Conservation (phyloP, 1,140 invertebrate genomes). For the Trinorchestia longiramus region DNA sequence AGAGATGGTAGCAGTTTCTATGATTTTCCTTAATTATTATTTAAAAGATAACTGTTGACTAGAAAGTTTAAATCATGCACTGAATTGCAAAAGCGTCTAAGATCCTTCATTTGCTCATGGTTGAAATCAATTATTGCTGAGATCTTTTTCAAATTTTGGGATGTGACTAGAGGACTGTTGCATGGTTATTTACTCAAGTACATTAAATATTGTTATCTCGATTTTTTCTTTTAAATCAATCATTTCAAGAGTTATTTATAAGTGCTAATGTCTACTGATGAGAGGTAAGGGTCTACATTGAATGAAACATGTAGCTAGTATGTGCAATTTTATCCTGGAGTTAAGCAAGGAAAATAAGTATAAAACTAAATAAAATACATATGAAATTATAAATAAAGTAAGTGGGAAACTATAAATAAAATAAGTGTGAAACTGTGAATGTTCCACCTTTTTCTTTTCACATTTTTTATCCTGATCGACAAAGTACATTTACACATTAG, state of each 20-base stretch:
- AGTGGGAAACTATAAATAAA: no score
- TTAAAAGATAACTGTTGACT: not conserved
- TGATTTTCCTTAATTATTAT: no score
- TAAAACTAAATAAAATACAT: no score
- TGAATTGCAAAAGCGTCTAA: not conserved
- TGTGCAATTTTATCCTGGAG: not conserved
- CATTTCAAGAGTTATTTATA: not conserved
- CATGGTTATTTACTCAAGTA: not conserved
- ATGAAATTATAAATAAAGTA: no score
- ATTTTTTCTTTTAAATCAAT: not conserved
- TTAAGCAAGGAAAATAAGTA: not conserved
- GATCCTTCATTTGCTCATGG: not conserved
- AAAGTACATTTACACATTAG: not conserved
- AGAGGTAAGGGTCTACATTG: not conserved
- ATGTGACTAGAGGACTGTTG: not conserved
- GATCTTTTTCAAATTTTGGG: not conserved
- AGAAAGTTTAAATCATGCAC: not conserved
- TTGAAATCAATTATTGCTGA: not conserved
- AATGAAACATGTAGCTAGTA: not conserved
- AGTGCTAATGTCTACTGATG: not conserved
- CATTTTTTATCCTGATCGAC: not conserved
- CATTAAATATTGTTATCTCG: not conserved
- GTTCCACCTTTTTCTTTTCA: not conserved
- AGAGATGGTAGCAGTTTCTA: no score
- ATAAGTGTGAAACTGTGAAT: not conserved